Conservation (phyloP, 2,888 invertebrate genomes). For the Ellobium chinense region DNA sequence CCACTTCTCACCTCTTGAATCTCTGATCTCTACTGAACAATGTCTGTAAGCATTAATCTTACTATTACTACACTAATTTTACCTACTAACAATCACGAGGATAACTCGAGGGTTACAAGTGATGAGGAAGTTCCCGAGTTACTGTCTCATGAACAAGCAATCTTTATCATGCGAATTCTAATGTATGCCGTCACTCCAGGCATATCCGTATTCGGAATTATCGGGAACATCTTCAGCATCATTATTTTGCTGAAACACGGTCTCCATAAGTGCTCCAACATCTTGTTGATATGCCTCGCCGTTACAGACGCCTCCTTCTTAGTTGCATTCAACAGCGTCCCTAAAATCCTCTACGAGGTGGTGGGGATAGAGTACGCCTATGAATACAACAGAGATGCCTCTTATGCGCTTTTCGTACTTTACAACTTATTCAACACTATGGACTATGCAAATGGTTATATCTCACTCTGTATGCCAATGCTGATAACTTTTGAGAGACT, state of each 20-base stretch:
- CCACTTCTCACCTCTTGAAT: too few relatives aligned
- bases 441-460: conserved; percentile 7
- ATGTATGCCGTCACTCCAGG: background rate
- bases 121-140: too few relatives aligned
- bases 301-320: conserved; percentile 4
- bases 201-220: background rate
- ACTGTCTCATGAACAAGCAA: too few relatives aligned
- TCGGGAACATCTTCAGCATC: conserved; percentile 25
- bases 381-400: background rate
- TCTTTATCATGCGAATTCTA: too few relatives aligned
- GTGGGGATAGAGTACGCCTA: background rate
- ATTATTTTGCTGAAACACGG: conserved; percentile 5
- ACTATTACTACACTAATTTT: too few relatives aligned
- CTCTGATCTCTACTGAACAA: too few relatives aligned
- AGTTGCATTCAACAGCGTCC: conserved; percentile 4
- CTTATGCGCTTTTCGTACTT: too few relatives aligned
- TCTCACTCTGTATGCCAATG: conserved; percentile 1
- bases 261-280: conserved; percentile 10
- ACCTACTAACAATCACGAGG: too few relatives aligned
- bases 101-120: too few relatives aligned
- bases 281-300: conserved; percentile 5
- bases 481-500: conserved; percentile 26
- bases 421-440: background rate
- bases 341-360: background rate
- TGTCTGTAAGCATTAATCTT: too few relatives aligned